These are phyloP conservation scores for Hemichromis elongatus DNA, from an alignment of 2,113 vertebrate species.

Conservation along the genomic window DNA sequence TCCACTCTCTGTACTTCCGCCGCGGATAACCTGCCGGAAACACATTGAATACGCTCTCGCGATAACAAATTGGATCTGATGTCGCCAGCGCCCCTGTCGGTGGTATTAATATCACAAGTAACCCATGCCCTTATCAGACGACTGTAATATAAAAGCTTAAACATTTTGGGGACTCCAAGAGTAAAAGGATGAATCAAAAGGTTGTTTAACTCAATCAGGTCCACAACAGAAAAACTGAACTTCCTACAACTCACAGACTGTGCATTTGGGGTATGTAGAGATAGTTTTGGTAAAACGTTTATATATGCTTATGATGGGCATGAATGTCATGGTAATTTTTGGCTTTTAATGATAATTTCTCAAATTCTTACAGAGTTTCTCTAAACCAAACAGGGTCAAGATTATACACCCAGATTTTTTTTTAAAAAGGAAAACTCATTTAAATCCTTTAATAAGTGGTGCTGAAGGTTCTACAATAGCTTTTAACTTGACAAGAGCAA, in stretches of 20 bases:
- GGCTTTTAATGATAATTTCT: not conserved
- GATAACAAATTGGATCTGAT: not conserved
- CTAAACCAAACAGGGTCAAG: not conserved
- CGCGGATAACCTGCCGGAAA: slow-evolving; percentile 10
- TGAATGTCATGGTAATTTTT: not conserved
- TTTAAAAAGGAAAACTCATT: not conserved
- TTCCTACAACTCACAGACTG: not conserved
- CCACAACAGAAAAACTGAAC: not conserved
- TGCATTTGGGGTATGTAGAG: not conserved
- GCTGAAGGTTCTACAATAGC: not conserved
- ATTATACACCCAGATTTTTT: not conserved
- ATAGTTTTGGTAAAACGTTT: not conserved
- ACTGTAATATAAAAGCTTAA: not conserved
- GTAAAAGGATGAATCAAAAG: not conserved
- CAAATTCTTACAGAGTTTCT: not conserved
- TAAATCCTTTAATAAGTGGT: not conserved
- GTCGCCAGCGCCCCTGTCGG: slow-evolving; percentile 2
- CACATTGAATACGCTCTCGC: not conserved
- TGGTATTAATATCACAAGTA: not conserved
- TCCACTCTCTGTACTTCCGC: not conserved
- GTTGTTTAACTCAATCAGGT: not conserved
- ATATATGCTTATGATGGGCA: not conserved
- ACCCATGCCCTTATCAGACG: not conserved
- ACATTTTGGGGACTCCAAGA: not conserved
- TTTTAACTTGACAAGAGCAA: not conserved